Percentiles rank a stretch among this genome's conserved stretches.
Conservation (phyloP, 92 coral and sea anemone genomes). For the Zoanthus sansibaricus region DNA sequence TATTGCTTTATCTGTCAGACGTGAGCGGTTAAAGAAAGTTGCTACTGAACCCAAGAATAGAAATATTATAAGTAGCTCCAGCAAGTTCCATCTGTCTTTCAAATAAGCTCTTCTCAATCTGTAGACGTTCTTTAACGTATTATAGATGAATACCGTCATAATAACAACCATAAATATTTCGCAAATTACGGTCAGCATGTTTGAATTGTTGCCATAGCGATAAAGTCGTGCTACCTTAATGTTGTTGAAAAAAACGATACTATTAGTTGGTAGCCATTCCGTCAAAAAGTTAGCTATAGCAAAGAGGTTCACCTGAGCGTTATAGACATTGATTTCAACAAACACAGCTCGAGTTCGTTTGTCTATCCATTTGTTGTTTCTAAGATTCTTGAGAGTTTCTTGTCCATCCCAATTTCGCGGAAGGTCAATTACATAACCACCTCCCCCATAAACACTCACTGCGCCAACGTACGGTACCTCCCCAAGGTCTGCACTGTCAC, state of each 20-base stretch:
- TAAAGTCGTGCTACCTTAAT: slow-evolving; percentile 85
- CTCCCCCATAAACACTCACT: slow-evolving; percentile 84
- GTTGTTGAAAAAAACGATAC: slow-evolving; percentile 70
- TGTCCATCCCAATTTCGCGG: slow-evolving; percentile 48
- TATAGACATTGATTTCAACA: slow-evolving; percentile 88
- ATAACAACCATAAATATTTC: slow-evolving; percentile 79
- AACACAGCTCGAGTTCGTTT: slow-evolving; percentile 88
- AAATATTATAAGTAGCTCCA: slow-evolving; percentile 73
- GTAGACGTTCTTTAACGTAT: slow-evolving; percentile 72
- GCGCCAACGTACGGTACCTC: slow-evolving; percentile 80
- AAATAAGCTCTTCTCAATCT: slow-evolving; percentile 69
- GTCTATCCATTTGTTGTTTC: slow-evolving; percentile 82
- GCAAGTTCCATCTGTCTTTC: slow-evolving; percentile 86
- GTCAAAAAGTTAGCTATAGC: slow-evolving; percentile 84
- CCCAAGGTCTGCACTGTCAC: slow-evolving; percentile 69
- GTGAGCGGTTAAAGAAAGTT: slow-evolving; percentile 81
- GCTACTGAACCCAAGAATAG: slow-evolving; percentile 73
- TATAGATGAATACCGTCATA: slow-evolving; percentile 69
- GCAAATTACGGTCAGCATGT: slow-evolving; percentile 73
- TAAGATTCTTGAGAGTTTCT: slow-evolving; percentile 47
- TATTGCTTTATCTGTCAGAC: slow-evolving; percentile 67
- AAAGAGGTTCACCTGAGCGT: slow-evolving; percentile 91
- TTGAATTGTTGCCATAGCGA: slow-evolving; percentile 68
- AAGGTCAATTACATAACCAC: slow-evolving; percentile 80
- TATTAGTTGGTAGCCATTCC: slow-evolving; percentile 92